Percentiles rank a stretch among this genome's conserved stretches.
phyloP scores from a whole-genome alignment of 1,140 invertebrate genomes.

The Euglossa dilemma region DNA sequence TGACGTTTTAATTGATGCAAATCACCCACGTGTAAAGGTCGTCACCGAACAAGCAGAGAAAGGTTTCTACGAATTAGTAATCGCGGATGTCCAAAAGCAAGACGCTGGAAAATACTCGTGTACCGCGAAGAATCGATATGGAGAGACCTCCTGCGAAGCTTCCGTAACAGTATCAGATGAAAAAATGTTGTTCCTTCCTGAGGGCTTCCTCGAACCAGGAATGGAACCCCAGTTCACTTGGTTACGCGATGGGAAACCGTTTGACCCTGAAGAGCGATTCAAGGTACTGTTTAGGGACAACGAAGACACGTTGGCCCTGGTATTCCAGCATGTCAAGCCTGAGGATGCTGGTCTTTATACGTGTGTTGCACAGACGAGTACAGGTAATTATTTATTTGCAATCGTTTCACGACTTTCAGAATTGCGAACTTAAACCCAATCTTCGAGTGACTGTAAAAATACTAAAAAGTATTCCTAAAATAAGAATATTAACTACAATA shows the following conservation, averaged over 20 bases:
- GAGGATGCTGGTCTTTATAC: slow-evolving; percentile 97
- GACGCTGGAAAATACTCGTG: slow-evolving; percentile 96
- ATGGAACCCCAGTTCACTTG: slow-evolving; percentile 93
- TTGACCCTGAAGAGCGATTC: slow-evolving; percentile 96
- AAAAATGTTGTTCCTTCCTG: slow-evolving; percentile 89
- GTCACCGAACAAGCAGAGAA: slow-evolving; percentile 89
- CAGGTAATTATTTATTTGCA: slow-evolving; percentile 82
- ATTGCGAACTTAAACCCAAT: too few species aligned
- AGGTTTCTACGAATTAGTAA: slow-evolving; percentile 95
- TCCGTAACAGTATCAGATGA: slow-evolving; percentile 92
- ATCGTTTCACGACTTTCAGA: neutral
- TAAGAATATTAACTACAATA: neutral
- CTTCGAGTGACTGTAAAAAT: too few species aligned
- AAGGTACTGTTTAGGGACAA: slow-evolving; percentile 96
- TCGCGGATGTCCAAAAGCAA: slow-evolving; percentile 89
- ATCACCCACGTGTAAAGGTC: slow-evolving; percentile 88
- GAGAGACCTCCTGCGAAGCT: slow-evolving; percentile 89
- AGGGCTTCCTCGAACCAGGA: slow-evolving; percentile 87
- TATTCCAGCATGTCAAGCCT: slow-evolving; percentile 96
- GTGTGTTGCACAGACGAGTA: slow-evolving; percentile 95
- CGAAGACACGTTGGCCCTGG: slow-evolving; percentile 94
- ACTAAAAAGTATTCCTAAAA: neutral
- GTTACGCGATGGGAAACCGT: slow-evolving; percentile 94
- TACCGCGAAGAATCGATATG: slow-evolving; percentile 92
- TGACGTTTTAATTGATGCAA: slow-evolving; percentile 86